A percentile compares a stretch with the other conserved stretches of the same genome.
Conservation (phyloP, 2,113 vertebrate species). For the Conger conger region DNA sequence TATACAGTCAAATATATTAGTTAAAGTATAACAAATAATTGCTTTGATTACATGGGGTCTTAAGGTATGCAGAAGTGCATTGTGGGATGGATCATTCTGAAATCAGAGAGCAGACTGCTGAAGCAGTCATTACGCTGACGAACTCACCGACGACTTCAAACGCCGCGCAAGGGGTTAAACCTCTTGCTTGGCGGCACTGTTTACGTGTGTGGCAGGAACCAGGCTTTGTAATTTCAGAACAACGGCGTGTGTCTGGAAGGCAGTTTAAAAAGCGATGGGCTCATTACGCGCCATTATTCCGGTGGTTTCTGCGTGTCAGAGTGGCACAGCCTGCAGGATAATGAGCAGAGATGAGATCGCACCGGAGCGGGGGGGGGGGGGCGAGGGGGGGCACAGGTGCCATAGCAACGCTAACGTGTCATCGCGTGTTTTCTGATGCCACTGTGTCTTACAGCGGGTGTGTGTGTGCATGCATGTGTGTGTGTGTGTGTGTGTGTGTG, state of each 20-base stretch:
- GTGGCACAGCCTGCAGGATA: constrained; percentile 55
- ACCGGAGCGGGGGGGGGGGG: constrained; percentile 38
- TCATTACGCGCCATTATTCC: constrained; percentile 65
- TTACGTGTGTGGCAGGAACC: constrained; percentile 33
- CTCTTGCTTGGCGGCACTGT: background rate
- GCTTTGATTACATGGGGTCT: background rate
- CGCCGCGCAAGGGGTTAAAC: background rate
- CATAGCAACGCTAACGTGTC: constrained; percentile 35
- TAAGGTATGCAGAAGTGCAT: background rate
- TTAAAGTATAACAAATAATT: too few species aligned
- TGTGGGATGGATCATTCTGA: background rate
- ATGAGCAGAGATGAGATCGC: constrained; percentile 59
- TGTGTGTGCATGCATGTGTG: too few species aligned
- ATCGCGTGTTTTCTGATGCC: constrained; percentile 16
- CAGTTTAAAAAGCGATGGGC: constrained; percentile 49
- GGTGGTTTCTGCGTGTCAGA: constrained; percentile 57
- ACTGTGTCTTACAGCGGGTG: too few species aligned
- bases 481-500: too few species aligned
- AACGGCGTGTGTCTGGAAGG: constrained; percentile 43
- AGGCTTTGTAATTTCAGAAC: constrained; percentile 37
- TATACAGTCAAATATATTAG: too few species aligned
- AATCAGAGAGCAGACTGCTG: background rate
- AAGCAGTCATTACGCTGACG: background rate
- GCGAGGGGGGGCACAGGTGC: constrained; percentile 40
- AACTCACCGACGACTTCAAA: background rate